Evolutionary conservation across 2,797 vertebrate genomes (phyloP).

Genomic region (Triplophysa yarkandensis): DNA sequence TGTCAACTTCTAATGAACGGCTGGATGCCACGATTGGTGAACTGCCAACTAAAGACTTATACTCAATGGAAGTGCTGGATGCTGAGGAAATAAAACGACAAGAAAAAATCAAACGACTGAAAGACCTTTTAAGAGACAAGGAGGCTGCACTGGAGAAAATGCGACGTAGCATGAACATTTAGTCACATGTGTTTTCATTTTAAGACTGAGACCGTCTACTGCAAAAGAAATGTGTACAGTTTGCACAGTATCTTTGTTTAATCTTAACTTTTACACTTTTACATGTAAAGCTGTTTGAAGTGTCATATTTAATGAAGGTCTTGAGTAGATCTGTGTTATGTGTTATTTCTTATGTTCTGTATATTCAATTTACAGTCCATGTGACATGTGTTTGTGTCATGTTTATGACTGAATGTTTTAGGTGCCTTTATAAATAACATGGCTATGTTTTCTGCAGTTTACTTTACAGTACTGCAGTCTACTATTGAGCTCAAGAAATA

Average conservation of each 20-base stretch:
- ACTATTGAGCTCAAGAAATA: neutral
- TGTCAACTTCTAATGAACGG: conserved; percentile 4
- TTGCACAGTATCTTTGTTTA: conserved; percentile 1
- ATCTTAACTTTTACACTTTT: neutral
- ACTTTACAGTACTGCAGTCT: neutral
- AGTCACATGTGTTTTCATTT: conserved; percentile 6
- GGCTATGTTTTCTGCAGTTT: conserved; percentile 9
- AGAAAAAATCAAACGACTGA: conserved; percentile 62
- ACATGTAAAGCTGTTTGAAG: neutral
- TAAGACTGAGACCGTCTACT: neutral
- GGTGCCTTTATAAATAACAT: conserved; percentile 14
- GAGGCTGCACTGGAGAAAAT: conserved; percentile 64
- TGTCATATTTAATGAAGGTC: conserved; percentile 5
- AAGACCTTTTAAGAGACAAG: conserved; percentile 64
- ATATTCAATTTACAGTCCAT: conserved; percentile 10
- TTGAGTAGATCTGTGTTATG: conserved; percentile 5
- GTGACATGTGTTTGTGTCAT: neutral
- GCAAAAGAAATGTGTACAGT: conserved; percentile 7
- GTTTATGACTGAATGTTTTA: conserved; percentile 15
- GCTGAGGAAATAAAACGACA: conserved; percentile 57
- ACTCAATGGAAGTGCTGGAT: conserved; percentile 46
- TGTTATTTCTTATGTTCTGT: conserved; percentile 14
- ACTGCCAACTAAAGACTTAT: conserved; percentile 23
- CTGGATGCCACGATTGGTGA: neutral
- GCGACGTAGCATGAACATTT: conserved; percentile 44